phyloP scores from a whole-genome alignment of 2,113 vertebrate genomes.

The Etheostoma spectabile region DNA sequence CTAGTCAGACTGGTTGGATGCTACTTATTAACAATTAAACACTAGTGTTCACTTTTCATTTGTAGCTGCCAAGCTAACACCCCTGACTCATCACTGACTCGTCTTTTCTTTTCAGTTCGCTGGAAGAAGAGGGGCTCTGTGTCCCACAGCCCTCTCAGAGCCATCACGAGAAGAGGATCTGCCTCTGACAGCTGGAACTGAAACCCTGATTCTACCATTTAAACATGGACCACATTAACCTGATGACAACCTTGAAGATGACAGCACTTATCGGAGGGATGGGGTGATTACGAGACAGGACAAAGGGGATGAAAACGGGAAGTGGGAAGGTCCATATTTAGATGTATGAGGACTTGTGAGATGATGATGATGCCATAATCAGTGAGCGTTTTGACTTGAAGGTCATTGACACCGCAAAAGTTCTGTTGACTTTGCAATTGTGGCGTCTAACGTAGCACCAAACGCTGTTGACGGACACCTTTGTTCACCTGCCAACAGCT shows the following conservation, averaged over 20 bases:
- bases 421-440: constrained; percentile 2
- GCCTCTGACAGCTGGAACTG: constrained; percentile 79
- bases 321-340: constrained; percentile 46
- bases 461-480: neutral
- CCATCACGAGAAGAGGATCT: constrained; percentile 79
- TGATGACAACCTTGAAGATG: constrained; percentile 22
- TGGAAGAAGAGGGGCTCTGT: constrained; percentile 84
- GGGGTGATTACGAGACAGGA: constrained; percentile 33
- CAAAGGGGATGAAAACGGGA: constrained; percentile 4
- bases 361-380: constrained; percentile 9
- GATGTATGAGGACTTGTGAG: constrained; percentile 32
- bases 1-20: neutral
- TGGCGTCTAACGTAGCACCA: neutral
- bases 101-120: constrained; percentile 67
- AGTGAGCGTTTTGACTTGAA: constrained; percentile 19
- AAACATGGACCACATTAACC: constrained; percentile 22
- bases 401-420: constrained; percentile 2
- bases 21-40: constrained; percentile 19
- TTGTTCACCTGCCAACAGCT: constrained; percentile 33
- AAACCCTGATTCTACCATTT: constrained; percentile 26
- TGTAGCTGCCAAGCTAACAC: neutral
- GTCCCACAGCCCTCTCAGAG: constrained; percentile 81
- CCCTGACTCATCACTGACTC: constrained; percentile 8
- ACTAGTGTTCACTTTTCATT: neutral
- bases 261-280: constrained; percentile 17